phyloP scores from a whole-genome alignment of 2,113 vertebrate species.

The Melanotaenia duboulayi region DNA sequence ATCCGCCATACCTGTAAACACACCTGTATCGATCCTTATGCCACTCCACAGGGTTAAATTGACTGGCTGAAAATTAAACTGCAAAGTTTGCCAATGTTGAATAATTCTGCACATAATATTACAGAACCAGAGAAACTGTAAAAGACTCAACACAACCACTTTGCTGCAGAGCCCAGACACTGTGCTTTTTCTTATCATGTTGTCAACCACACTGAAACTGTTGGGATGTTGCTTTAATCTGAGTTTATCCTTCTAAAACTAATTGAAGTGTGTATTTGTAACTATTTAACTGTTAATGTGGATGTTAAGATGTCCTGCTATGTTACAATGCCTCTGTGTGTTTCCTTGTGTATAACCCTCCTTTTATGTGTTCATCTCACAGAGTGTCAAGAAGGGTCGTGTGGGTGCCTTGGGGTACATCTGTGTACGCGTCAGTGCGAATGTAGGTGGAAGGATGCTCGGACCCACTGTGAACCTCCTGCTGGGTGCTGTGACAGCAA shows the following conservation, averaged over 20 bases:
- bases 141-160: constrained; percentile 36
- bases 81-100: background rate
- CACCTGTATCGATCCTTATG: constrained; percentile 9
- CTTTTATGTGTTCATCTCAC: constrained; percentile 32
- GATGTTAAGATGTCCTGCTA: background rate
- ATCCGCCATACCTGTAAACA: too few relatives aligned
- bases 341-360: constrained; percentile 20
- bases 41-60: background rate
- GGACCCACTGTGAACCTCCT: constrained; percentile 61
- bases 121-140: background rate
- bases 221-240: constrained; percentile 24
- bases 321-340: constrained; percentile 10
- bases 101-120: background rate
- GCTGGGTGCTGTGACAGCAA: constrained; percentile 70
- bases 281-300: constrained; percentile 1
- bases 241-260: background rate
- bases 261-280: background rate
- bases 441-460: constrained; percentile 41
- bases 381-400: constrained; percentile 59
- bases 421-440: constrained; percentile 45
- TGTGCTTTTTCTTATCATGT: constrained; percentile 71
- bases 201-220: constrained; percentile 66
- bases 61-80: background rate
- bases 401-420: constrained; percentile 53
- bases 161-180: constrained; percentile 81